phyloP scores from a whole-genome alignment of 2,113 vertebrate species.

The Atlantisia rogersi region DNA sequence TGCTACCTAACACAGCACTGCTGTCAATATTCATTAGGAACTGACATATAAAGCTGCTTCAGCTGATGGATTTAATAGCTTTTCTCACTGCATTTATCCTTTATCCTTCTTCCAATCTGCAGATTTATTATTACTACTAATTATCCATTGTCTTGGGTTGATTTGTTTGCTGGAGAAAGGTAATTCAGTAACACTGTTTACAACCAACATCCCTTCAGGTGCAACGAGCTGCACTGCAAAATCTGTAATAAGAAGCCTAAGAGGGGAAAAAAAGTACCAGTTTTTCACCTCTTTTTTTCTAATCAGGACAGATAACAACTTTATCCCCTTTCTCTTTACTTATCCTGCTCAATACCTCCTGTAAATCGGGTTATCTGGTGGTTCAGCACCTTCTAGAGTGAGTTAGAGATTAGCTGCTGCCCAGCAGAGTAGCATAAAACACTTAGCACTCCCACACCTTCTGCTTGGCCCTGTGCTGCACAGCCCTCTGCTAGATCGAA shows the following conservation, averaged over 20 bases:
- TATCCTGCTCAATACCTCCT: not conserved
- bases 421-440: not conserved
- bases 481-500: not conserved
- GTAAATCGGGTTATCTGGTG: slow-evolving; percentile 6
- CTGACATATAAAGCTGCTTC: slow-evolving; percentile 12
- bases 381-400: not conserved
- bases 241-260: not conserved
- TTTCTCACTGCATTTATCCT: slow-evolving; percentile 16
- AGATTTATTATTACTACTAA: slow-evolving; percentile 46
- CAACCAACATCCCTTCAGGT: not conserved
- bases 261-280: not conserved
- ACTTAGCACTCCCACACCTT: not conserved
- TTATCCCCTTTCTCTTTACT: not conserved
- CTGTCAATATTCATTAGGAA: slow-evolving; percentile 31
- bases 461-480: not conserved
- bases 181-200: slow-evolving; percentile 8
- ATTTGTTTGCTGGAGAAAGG: slow-evolving; percentile 13
- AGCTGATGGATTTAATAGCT: slow-evolving; percentile 37
- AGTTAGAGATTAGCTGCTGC: not conserved
- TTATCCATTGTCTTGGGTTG: not conserved
- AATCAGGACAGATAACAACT: slow-evolving; percentile 25
- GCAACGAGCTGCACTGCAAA: not conserved
- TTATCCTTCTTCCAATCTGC: slow-evolving; percentile 5
- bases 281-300: not conserved
- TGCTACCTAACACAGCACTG: not conserved